Evolutionary conservation across 2,797 vertebrate genomes (phyloP).

Genomic region (Ptychadena robeensis): DNA sequence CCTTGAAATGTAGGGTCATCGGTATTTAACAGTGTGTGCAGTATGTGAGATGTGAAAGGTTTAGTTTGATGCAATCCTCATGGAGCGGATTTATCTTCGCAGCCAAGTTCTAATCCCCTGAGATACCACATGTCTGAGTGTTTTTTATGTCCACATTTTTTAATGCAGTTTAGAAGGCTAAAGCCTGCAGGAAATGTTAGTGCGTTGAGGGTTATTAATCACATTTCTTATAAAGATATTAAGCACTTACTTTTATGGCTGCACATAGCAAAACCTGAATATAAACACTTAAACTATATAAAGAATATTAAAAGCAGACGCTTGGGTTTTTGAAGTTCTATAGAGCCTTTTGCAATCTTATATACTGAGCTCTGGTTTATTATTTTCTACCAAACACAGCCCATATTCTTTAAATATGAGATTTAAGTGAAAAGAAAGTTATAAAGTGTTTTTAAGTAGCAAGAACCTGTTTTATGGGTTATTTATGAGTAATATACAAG

Average conservation of each 20-base stretch:
- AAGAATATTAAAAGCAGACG: conserved; percentile 3
- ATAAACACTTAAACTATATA: conserved; percentile 17
- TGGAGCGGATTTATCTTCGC: conserved; percentile 53
- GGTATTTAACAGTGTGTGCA: conserved; percentile 18
- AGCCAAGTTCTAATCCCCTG: conserved; percentile 52
- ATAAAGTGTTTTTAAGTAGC: not conserved
- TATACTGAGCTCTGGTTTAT: not conserved
- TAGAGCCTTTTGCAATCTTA: not conserved
- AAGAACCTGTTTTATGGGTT: not conserved
- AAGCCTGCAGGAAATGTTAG: conserved; percentile 46
- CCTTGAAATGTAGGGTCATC: conserved; percentile 30
- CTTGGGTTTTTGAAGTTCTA: not conserved
- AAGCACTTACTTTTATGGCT: conserved; percentile 26
- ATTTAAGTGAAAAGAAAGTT: not conserved
- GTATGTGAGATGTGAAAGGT: conserved; percentile 50
- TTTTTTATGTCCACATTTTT: conserved; percentile 43
- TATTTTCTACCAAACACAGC: not conserved
- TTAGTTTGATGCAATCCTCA: conserved; percentile 56
- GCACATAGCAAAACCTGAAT: conserved; percentile 2
- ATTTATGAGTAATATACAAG: no score
- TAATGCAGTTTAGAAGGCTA: conserved; percentile 22
- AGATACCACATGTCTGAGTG: conserved; percentile 51
- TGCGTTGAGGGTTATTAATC: conserved; percentile 28
- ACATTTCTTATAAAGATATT: conserved; percentile 26
- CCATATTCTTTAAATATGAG: not conserved